A percentile compares a stretch with the other conserved stretches of the same genome.
Conservation (phyloP, 1,140 invertebrate genomes). For the Megalonaias nervosa region DNA sequence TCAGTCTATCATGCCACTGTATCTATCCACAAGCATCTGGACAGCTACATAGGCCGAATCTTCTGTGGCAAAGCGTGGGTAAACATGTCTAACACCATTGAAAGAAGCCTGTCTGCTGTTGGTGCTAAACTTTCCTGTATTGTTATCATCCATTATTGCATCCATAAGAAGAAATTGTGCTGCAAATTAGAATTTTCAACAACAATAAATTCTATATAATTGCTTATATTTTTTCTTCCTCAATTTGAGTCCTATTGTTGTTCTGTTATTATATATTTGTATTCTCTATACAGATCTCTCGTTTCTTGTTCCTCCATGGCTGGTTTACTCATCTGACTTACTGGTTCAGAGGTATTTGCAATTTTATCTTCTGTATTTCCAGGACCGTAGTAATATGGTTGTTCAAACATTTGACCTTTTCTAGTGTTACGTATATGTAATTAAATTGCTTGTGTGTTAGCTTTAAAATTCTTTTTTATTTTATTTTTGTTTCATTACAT, state of each 20-base stretch:
- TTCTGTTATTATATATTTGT: neutral
- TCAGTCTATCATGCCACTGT: neutral
- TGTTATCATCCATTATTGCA: neutral
- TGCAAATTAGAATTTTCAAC: neutral
- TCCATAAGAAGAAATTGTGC: neutral
- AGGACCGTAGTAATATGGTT: neutral
- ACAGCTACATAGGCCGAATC: neutral
- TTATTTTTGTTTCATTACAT: neutral
- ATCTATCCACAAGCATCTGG: conserved; percentile 4
- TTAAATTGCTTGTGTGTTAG: too few relatives aligned
- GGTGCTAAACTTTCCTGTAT: conserved; percentile 1
- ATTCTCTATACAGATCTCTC: conserved; percentile 9
- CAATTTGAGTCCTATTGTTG: neutral
- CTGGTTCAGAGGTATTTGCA: too few relatives aligned
- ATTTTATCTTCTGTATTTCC: neutral
- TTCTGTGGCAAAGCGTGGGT: neutral
- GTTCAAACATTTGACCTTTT: neutral
- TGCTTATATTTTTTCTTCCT: neutral
- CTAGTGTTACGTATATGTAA: neutral
- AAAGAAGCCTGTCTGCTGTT: neutral
- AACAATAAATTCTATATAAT: neutral
- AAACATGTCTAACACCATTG: neutral
- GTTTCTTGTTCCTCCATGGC: conserved; percentile 2
- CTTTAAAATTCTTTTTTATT: too few relatives aligned
- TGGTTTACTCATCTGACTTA: neutral